These are phyloP conservation scores for Nesogale talazaci DNA, from an alignment of 2,113 vertebrate species.

Conservation along the genomic window DNA sequence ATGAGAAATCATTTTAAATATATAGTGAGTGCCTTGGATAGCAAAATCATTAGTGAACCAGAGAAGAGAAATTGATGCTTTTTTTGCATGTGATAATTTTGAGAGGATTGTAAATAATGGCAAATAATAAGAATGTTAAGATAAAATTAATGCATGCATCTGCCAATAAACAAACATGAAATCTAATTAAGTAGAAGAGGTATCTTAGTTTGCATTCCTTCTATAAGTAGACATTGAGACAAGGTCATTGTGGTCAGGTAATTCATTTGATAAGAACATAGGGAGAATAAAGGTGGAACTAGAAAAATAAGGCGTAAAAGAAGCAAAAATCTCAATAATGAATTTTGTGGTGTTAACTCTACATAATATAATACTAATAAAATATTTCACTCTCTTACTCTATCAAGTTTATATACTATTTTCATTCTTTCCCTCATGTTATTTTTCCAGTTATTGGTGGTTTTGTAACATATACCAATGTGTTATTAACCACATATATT, in stretches of 20 bases:
- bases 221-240: neutral
- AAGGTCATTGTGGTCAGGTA: neutral
- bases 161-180: neutral
- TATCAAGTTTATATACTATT: neutral
- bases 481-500: neutral
- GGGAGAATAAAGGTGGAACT: neutral
- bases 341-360: neutral
- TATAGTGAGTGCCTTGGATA: neutral
- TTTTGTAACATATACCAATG: slow-evolving; percentile 35
- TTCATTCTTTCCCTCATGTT: neutral
- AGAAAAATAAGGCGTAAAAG: neutral
- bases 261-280: neutral
- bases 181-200: neutral
- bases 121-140: slow-evolving; percentile 29
- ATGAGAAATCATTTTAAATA: slow-evolving; percentile 50
- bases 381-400: slow-evolving; percentile 1
- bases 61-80: slow-evolving; percentile 43
- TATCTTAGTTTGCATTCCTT: neutral
- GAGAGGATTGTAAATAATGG: neutral
- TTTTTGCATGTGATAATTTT: slow-evolving; percentile 43
- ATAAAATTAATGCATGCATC: slow-evolving; percentile 22
- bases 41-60: slow-evolving; percentile 9
- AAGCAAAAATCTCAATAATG: neutral
- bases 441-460: neutral
- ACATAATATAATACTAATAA: neutral